Evolutionary conservation across 37 sponge, comb jelly and placozoan genomes (phyloP).

Genomic region (Bolinopsis microptera): DNA sequence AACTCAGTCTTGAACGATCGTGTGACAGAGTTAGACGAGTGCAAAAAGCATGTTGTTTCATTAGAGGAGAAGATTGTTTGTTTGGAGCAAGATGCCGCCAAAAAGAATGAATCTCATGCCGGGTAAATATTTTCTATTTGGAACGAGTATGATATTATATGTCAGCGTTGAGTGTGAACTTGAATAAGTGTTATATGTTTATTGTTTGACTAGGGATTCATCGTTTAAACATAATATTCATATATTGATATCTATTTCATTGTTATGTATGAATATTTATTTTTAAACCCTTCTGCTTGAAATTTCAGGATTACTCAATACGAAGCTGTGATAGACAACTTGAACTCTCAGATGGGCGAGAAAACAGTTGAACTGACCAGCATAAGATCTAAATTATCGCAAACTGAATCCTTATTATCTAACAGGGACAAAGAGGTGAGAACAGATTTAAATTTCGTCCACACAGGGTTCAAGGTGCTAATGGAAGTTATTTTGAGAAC

Average conservation of each 20-base stretch:
- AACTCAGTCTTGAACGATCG: neutral
- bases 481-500: too few relatives aligned
- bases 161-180: too few relatives aligned
- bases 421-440: constrained; percentile 62
- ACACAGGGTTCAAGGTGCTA: too few relatives aligned
- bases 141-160: too few relatives aligned
- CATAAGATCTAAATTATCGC: neutral
- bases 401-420: neutral
- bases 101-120: neutral
- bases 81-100: neutral
- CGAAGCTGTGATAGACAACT: neutral
- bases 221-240: too few relatives aligned
- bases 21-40: neutral
- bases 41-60: neutral
- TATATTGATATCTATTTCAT: too few relatives aligned
- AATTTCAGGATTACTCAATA: neutral
- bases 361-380: neutral
- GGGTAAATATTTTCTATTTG: too few relatives aligned
- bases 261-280: too few relatives aligned
- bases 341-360: neutral
- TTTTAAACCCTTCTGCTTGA: too few relatives aligned
- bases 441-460: too few relatives aligned
- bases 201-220: too few relatives aligned
- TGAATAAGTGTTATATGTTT: too few relatives aligned
- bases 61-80: neutral